Evolutionary conservation across 2,113 vertebrate species (phyloP).

Genomic region (Leptobrachium ailaonicum): DNA sequence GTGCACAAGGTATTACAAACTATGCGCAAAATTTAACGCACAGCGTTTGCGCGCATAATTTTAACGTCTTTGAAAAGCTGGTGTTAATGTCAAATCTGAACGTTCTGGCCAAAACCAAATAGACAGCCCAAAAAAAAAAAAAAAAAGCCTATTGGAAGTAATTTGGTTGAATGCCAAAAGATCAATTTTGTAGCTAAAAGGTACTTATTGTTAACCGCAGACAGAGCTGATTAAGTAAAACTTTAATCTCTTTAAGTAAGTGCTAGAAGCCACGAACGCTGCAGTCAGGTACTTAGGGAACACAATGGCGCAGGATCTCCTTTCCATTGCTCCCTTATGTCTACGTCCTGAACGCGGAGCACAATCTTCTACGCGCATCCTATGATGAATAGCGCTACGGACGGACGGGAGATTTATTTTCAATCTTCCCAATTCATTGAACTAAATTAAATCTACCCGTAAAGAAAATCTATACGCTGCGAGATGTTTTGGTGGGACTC

Average conservation of each 20-base stretch:
- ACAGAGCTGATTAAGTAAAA: conserved; percentile 50
- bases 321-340: neutral
- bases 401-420: neutral
- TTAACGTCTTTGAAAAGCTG: too few relatives aligned
- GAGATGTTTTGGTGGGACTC: neutral
- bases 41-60: too few relatives aligned
- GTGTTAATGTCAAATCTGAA: too few relatives aligned
- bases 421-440: conserved; percentile 21
- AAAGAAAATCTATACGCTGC: conserved; percentile 12
- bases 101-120: too few relatives aligned
- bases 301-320: conserved; percentile 18
- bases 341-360: neutral
- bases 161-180: conserved; percentile 44
- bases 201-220: conserved; percentile 47
- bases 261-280: conserved; percentile 44
- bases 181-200: conserved; percentile 49
- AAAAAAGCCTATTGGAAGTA: conserved; percentile 42
- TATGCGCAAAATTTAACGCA: too few relatives aligned
- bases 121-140: too few relatives aligned
- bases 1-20: too few relatives aligned
- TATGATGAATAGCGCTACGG: neutral
- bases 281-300: conserved; percentile 42
- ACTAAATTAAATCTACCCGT: conserved; percentile 5
- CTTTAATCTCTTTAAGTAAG: conserved; percentile 49
- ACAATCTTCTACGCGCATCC: conserved; percentile 2